Percentiles rank a stretch among this genome's conserved stretches.
These are phyloP conservation scores for Hyperoplus lanceolatus DNA, from an alignment of 2,797 vertebrate species.

Conservation along the genomic window DNA sequence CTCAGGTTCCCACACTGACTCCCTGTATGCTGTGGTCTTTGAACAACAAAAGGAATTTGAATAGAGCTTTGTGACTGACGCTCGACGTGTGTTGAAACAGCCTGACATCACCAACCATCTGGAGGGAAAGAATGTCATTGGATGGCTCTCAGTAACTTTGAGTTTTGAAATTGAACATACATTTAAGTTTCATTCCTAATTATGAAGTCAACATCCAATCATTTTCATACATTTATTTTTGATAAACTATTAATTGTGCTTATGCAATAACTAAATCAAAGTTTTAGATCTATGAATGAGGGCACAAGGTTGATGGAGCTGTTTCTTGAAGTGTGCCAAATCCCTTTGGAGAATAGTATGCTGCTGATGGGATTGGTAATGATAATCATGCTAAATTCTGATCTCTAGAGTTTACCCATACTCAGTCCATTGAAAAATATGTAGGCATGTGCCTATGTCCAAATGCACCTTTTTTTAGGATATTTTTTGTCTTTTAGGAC, in stretches of 20 bases:
- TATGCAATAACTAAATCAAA: neutral
- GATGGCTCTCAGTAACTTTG: neutral
- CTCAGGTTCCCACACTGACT: conserved; percentile 76
- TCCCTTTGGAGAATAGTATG: neutral
- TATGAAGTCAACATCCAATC: neutral
- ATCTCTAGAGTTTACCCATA: neutral
- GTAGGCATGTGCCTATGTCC: neutral
- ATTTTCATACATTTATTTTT: neutral
- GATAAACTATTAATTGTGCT: neutral
- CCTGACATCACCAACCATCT: conserved; percentile 68
- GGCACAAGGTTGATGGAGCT: neutral
- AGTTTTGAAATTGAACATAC: neutral
- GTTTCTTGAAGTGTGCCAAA: conserved; percentile 3
- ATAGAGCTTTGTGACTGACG: conserved; percentile 47
- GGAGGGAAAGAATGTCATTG: conserved; percentile 55
- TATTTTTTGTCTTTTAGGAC: too few relatives aligned
- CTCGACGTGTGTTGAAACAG: conserved; percentile 44
- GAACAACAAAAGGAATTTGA: conserved; percentile 57
- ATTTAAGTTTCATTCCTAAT: neutral
- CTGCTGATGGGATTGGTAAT: neutral
- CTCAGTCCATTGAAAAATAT: neutral
- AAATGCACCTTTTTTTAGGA: neutral
- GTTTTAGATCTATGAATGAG: too few relatives aligned
- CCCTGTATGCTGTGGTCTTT: conserved; percentile 55
- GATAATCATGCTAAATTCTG: neutral